A percentile compares a stretch with the other conserved stretches of the same genome.
These are phyloP conservation scores for Actinia tenebrosa DNA, from an alignment of 64 coral and sea anemone genomes.

Conservation along the genomic window DNA sequence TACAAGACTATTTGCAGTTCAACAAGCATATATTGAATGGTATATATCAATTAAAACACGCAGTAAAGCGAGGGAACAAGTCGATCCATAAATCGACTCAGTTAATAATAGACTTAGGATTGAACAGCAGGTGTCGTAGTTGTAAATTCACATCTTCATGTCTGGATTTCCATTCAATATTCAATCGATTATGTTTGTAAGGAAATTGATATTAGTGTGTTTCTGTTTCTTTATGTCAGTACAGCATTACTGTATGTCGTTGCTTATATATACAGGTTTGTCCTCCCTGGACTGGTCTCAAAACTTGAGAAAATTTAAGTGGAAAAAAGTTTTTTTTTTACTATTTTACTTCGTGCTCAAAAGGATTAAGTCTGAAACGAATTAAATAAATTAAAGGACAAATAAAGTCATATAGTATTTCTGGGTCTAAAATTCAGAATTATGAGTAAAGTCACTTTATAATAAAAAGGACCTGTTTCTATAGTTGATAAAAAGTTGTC, in stretches of 20 bases:
- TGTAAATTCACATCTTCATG: not conserved
- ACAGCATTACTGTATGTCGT: not conserved
- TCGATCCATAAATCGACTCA: not conserved
- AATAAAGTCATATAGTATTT: too few species aligned
- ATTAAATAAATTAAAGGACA: too few species aligned
- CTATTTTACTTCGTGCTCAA: too few species aligned
- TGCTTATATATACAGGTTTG: not conserved
- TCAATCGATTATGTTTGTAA: not conserved
- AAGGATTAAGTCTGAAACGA: too few species aligned
- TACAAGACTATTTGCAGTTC: not conserved
- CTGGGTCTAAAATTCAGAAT: too few species aligned
- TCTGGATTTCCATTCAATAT: constrained; percentile 9
- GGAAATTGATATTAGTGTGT: not conserved
- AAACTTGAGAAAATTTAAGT: too few species aligned
- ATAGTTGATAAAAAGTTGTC: too few species aligned
- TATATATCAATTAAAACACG: not conserved
- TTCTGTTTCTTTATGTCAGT: not conserved
- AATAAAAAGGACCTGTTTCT: too few species aligned
- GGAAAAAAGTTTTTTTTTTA: too few species aligned
- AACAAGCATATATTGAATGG: not conserved
- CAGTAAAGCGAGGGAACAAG: not conserved
- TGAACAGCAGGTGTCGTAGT: not conserved
- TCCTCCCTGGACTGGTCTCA: too few species aligned
- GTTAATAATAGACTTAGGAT: not conserved
- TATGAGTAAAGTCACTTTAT: too few species aligned